Evolutionary conservation across 2,888 invertebrate genomes (phyloP).

Genomic region (Drosophila siamana): DNA sequence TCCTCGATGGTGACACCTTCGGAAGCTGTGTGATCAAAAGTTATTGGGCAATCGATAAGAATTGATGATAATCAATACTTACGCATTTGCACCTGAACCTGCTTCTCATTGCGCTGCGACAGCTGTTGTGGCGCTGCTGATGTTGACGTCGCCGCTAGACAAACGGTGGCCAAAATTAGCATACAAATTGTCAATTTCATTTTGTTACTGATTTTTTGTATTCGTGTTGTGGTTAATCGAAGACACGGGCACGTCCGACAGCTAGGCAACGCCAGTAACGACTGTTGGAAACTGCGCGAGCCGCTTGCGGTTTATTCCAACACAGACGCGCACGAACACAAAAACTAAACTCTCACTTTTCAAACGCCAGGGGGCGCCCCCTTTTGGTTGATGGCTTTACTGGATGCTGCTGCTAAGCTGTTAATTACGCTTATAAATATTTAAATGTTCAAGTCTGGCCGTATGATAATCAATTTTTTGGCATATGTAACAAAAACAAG

Average conservation of each 20-base stretch:
- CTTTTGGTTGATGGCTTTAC: conserved; percentile 1
- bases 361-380: conserved; percentile 60
- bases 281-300: conserved; percentile 52
- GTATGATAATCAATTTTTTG: conserved; percentile 48
- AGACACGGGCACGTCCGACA: conserved; percentile 64
- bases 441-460: conserved; percentile 35
- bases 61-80: conserved; percentile 53
- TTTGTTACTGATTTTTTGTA: conserved; percentile 20
- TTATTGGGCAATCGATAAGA: conserved; percentile 8
- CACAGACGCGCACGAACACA: background rate
- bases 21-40: conserved; percentile 55
- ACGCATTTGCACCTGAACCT: conserved; percentile 75
- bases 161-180: conserved; percentile 55
- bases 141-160: conserved; percentile 49
- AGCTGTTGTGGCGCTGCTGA: conserved; percentile 63
- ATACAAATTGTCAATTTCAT: conserved; percentile 67
- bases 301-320: conserved; percentile 39
- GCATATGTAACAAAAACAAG: conserved; percentile 62
- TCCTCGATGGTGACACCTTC: conserved; percentile 85
- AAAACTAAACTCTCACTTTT: conserved; percentile 70
- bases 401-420: conserved; percentile 21
- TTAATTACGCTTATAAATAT: conserved; percentile 68
- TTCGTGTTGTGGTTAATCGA: conserved; percentile 2
- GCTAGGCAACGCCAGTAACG: conserved; percentile 36
- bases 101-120: conserved; percentile 75